Evolutionary conservation across 2,888 invertebrate genomes (phyloP).

Genomic region (Scaptomyza parva): DNA sequence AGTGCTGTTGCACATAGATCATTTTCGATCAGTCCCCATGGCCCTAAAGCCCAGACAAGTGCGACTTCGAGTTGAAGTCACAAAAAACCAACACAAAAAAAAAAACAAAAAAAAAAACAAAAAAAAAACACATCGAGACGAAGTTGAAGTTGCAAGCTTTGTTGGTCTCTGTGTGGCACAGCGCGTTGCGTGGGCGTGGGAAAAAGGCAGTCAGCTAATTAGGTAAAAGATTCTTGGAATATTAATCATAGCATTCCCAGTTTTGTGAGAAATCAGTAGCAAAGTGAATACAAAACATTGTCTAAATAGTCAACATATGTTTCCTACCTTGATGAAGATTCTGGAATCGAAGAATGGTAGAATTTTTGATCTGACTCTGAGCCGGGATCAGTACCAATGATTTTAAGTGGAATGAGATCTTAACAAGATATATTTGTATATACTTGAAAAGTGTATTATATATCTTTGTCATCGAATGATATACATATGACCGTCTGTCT

Average conservation of each 20-base stretch:
- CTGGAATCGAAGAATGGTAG: background rate
- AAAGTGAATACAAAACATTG: background rate
- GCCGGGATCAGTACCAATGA: too few relatives aligned
- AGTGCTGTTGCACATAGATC: constrained; percentile 62
- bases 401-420: too few relatives aligned
- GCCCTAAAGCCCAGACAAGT: constrained; percentile 55
- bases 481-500: too few relatives aligned
- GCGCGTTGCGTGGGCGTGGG: constrained; percentile 72
- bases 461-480: too few relatives aligned
- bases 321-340: background rate
- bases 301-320: background rate
- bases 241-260: background rate
- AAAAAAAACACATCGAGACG: too few relatives aligned
- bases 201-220: constrained; percentile 67
- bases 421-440: too few relatives aligned
- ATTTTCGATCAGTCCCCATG: constrained; percentile 54
- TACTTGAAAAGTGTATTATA: too few relatives aligned
- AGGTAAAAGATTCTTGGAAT: constrained; percentile 32
- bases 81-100: too few relatives aligned
- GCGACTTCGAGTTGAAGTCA: constrained; percentile 19
- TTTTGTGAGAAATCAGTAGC: background rate
- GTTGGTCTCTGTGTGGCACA: constrained; percentile 3
- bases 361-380: background rate
- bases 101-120: too few relatives aligned
- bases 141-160: background rate